Percentiles rank a stretch among this genome's conserved stretches.
These are phyloP conservation scores for Phyto melanocephala DNA, from an alignment of 2,888 invertebrate genomes.

Conservation along the genomic window DNA sequence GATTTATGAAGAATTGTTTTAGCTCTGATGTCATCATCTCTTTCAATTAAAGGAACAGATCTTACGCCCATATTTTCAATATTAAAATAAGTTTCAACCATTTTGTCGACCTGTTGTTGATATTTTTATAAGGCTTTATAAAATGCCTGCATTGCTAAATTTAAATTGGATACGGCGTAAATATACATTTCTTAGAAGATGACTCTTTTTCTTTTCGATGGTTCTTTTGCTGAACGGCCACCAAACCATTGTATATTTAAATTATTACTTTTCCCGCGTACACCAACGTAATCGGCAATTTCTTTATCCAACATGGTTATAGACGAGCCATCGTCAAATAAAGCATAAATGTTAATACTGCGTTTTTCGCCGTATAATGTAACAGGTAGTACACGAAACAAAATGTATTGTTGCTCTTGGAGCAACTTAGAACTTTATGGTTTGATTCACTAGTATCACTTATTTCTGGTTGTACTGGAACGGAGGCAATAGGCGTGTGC, in stretches of 20 bases:
- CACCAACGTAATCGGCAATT: slow-evolving; percentile 14
- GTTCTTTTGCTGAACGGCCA: slow-evolving; percentile 22
- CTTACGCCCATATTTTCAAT: slow-evolving; percentile 40
- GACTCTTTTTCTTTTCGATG: slow-evolving; percentile 4
- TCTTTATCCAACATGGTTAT: slow-evolving; percentile 24
- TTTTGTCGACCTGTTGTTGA: background rate
- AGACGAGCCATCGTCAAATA: slow-evolving; percentile 35
- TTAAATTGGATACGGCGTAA: slow-evolving; percentile 39
- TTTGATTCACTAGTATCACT: background rate
- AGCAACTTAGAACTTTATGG: slow-evolving; percentile 20
- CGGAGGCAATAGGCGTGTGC: background rate
- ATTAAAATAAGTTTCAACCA: slow-evolving; percentile 25
- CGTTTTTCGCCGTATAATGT: slow-evolving; percentile 28
- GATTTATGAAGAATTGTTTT: slow-evolving; percentile 10
- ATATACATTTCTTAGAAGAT: slow-evolving; percentile 30
- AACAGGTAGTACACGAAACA: slow-evolving; percentile 34
- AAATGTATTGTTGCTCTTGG: background rate
- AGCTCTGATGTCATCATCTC: background rate
- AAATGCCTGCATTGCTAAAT: slow-evolving; percentile 32
- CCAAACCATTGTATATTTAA: slow-evolving; percentile 31
- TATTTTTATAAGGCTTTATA: slow-evolving; percentile 3
- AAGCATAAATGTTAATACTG: slow-evolving; percentile 4
- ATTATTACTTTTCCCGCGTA: background rate
- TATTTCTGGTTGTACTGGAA: background rate
- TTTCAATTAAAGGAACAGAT: slow-evolving; percentile 13